phyloP scores from a whole-genome alignment of 2,797 vertebrate genomes.

The Smutsia temminckii region DNA sequence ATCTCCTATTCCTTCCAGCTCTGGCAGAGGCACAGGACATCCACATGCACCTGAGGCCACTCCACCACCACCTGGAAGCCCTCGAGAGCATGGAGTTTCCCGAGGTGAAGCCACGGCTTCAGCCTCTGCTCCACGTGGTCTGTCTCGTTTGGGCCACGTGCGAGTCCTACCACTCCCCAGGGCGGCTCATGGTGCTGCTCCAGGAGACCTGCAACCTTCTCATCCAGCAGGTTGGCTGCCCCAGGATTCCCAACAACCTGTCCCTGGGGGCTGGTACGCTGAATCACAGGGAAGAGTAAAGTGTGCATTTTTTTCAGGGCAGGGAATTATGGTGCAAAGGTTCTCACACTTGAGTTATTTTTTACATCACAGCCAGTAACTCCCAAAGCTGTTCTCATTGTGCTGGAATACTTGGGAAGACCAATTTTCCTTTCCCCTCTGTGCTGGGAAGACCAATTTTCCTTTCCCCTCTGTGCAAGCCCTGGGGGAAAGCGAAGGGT shows the following conservation, averaged over 20 bases:
- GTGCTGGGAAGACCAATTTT: background rate
- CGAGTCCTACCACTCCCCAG: constrained; percentile 88
- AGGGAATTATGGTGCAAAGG: background rate
- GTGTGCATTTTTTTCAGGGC: background rate
- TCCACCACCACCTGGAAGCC: constrained; percentile 87
- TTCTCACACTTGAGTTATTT: background rate
- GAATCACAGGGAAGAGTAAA: background rate
- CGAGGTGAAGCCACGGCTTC: constrained; percentile 85
- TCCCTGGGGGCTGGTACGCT: background rate
- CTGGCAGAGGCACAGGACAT: constrained; percentile 91
- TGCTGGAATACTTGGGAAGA: background rate
- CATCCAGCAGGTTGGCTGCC: constrained; percentile 88
- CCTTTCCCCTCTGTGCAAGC: background rate
- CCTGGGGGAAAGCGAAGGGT: rapidly evolving
- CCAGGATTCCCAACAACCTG: background rate
- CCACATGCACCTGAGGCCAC: constrained; percentile 87
- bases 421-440: background rate
- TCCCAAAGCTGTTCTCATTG: background rate
- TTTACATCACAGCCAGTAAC: background rate
- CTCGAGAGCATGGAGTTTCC: constrained; percentile 90
- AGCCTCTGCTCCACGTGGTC: constrained; percentile 90
- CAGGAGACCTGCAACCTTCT: constrained; percentile 94
- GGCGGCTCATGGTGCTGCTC: constrained; percentile 90
- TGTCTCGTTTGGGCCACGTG: constrained; percentile 93
- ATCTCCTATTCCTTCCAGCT: constrained; percentile 83